Evolutionary conservation across 2,797 vertebrate genomes (phyloP).

Genomic region (Xiphophorus birchmanni): DNA sequence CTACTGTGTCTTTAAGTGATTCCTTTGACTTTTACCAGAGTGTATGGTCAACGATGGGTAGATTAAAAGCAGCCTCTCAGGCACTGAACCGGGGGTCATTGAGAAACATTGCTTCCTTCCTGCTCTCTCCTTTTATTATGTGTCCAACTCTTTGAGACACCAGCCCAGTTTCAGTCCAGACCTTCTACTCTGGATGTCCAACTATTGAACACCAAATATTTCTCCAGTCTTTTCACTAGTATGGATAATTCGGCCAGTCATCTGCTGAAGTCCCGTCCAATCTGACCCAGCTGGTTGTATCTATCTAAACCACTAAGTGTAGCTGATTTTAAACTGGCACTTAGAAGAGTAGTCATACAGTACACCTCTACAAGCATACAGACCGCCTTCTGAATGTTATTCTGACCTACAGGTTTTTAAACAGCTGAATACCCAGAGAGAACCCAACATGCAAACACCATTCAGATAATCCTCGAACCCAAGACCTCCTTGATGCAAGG

Average conservation of each 20-base stretch:
- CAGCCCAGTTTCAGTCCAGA: slow-evolving; percentile 46
- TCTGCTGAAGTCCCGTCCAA: not conserved
- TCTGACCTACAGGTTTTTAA: not conserved
- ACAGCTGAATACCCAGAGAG: not conserved
- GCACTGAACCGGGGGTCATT: slow-evolving; percentile 61
- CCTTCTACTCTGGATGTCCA: not conserved
- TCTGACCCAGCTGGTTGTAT: not conserved
- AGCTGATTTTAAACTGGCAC: not conserved
- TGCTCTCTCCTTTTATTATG: slow-evolving; percentile 61
- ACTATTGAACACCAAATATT: not conserved
- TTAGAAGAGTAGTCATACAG: not conserved
- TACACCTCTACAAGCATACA: not conserved
- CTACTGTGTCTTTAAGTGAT: slow-evolving; percentile 24
- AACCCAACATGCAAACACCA: not conserved
- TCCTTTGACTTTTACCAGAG: slow-evolving; percentile 48
- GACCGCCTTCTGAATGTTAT: not conserved
- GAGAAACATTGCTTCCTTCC: slow-evolving; percentile 73
- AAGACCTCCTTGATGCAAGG: not conserved
- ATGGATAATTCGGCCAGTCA: not conserved
- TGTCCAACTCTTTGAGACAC: slow-evolving; percentile 55
- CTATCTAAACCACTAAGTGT: not conserved
- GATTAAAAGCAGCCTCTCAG: slow-evolving; percentile 55
- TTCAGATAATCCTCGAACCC: not conserved
- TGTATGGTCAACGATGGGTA: slow-evolving; percentile 49
- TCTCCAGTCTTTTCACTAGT: not conserved